Evolutionary conservation across 2,113 vertebrate species (phyloP).

Genomic region (Coracopsis vasa): DNA sequence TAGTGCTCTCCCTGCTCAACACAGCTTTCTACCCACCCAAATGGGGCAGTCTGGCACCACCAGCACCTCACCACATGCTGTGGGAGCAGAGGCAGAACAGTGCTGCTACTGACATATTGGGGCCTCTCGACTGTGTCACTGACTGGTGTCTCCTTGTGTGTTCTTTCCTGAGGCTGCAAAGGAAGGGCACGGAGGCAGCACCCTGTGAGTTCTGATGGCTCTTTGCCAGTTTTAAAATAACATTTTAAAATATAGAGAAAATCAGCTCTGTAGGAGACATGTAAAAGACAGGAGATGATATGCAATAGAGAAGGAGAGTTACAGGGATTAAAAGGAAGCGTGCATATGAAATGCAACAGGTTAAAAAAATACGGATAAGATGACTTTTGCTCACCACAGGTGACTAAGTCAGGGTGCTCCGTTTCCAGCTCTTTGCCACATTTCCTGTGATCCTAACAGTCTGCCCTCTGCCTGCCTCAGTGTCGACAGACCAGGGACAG

Average conservation of each 20-base stretch:
- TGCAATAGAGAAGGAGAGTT: not conserved
- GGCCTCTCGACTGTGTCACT: not conserved
- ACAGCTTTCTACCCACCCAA: not conserved
- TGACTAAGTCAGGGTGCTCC: not conserved
- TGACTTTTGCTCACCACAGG: not conserved
- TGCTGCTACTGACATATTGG: accelerated
- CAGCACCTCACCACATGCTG: accelerated
- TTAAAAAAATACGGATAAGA: not conserved
- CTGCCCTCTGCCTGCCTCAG: not conserved
- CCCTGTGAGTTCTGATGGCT: not conserved
- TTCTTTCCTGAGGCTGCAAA: not conserved
- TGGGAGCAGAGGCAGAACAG: not conserved
- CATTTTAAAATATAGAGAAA: not conserved
- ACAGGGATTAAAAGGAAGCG: accelerated
- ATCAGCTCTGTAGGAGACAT: not conserved
- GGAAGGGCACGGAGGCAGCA: not conserved
- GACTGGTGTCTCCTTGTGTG: not conserved
- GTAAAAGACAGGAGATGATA: not conserved
- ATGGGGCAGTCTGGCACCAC: accelerated
- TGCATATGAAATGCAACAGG: not conserved
- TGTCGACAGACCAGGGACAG: accelerated
- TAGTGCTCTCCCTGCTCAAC: not conserved
- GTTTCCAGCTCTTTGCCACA: not conserved
- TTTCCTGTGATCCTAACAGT: not conserved
- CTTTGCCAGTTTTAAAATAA: not conserved